These are phyloP conservation scores for Oreochromis mossambicus DNA, from an alignment of 2,797 vertebrate genomes.

Conservation along the genomic window DNA sequence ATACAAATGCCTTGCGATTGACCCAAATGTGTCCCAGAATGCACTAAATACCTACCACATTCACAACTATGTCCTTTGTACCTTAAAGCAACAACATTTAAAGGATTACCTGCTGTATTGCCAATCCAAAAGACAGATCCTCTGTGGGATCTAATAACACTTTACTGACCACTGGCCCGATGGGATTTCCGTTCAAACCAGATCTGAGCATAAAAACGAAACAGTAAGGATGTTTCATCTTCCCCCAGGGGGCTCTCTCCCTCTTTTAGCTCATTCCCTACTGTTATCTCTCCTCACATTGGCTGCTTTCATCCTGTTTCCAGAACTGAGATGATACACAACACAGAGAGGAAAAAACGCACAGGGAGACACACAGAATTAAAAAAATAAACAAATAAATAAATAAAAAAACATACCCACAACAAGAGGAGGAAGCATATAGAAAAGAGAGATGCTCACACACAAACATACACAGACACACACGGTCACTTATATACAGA, in stretches of 20 bases:
- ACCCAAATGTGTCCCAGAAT: background rate
- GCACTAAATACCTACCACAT: background rate
- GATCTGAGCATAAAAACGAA: conserved; percentile 43
- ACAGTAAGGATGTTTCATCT: conserved; percentile 39
- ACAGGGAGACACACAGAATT: conserved; percentile 6
- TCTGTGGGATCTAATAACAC: conserved; percentile 49
- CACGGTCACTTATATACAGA: conserved; percentile 52
- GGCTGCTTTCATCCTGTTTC: conserved; percentile 45
- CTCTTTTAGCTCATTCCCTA: conserved; percentile 10
- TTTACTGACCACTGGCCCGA: conserved; percentile 50
- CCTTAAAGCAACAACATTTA: conserved; percentile 19
- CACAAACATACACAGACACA: background rate
- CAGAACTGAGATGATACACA: conserved; percentile 40
- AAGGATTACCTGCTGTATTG: conserved; percentile 31
- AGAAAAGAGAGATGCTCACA: conserved; percentile 12
- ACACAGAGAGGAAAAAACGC: background rate
- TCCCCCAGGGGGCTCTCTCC: conserved; percentile 4
- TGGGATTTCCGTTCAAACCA: conserved; percentile 49
- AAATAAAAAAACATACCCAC: background rate
- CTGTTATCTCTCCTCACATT: conserved; percentile 41
- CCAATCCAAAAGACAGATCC: conserved; percentile 9
- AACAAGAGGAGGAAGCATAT: background rate
- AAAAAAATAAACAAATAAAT: background rate
- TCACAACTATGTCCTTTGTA: background rate
- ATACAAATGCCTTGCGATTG: background rate